Percentiles rank a stretch among this genome's conserved stretches.
These are phyloP conservation scores for Microplitis deprimator DNA, from an alignment of 2,888 invertebrate genomes.

Conservation along the genomic window DNA sequence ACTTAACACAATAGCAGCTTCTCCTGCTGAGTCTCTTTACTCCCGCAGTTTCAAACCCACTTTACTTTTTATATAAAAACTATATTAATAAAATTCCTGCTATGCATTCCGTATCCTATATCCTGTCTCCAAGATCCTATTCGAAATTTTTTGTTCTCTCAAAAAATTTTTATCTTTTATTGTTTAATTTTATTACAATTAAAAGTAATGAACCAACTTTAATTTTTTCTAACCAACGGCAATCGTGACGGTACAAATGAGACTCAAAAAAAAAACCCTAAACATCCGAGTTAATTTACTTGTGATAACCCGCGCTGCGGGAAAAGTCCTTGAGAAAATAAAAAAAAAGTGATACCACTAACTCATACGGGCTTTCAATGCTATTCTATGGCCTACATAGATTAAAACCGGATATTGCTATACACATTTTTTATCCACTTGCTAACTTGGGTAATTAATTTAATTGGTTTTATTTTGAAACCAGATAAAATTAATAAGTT, in stretches of 20 bases:
- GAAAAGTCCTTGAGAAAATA: constrained; percentile 59
- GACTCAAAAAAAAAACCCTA: neutral
- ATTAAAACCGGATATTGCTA: constrained; percentile 50
- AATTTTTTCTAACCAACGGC: neutral
- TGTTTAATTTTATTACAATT: no score
- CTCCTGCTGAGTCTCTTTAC: constrained; percentile 23
- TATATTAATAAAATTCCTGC: no score
- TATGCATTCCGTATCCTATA: no score
- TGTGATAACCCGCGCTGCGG: constrained; percentile 46
- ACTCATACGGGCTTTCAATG: constrained; percentile 67
- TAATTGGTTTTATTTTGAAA: constrained; percentile 7
- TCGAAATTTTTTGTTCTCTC: no score
- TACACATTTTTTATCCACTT: neutral
- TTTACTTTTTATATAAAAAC: no score
- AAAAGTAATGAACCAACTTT: no score
- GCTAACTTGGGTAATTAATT: neutral
- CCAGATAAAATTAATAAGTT: neutral
- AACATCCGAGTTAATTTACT: constrained; percentile 18
- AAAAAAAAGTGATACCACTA: constrained; percentile 60
- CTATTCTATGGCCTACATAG: constrained; percentile 61
- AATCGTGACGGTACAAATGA: neutral
- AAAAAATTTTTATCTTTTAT: no score
- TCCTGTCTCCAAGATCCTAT: no score
- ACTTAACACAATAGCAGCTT: constrained; percentile 60
- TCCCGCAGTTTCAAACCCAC: neutral